Evolutionary conservation across 2,888 invertebrate genomes (phyloP).

Genomic region (Slavum lentiscoides): DNA sequence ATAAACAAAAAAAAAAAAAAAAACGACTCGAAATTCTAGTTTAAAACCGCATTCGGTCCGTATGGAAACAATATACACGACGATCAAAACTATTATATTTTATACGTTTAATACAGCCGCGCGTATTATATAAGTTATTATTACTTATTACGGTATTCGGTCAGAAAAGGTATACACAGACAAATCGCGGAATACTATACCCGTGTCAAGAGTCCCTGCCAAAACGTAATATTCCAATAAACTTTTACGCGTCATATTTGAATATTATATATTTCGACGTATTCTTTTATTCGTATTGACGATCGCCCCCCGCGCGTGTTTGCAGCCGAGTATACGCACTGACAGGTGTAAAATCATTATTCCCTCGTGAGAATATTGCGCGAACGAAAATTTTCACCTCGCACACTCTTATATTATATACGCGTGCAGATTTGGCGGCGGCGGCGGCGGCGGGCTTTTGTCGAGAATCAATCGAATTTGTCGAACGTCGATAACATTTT

Average conservation of each 20-base stretch:
- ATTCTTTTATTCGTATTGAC: conserved; percentile 26
- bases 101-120: too few species aligned
- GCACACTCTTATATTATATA: too few species aligned
- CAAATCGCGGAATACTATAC: conserved; percentile 13
- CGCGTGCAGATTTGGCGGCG: neutral
- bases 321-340: neutral
- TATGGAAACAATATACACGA: too few species aligned
- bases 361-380: conserved; percentile 18
- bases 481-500: too few species aligned
- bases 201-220: conserved; percentile 18
- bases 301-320: neutral
- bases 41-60: too few species aligned
- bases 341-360: conserved; percentile 37
- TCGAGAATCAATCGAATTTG: conserved; percentile 12
- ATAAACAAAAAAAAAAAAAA: too few species aligned
- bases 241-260: conserved; percentile 31
- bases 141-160: conserved; percentile 4
- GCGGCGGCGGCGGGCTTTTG: neutral
- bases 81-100: neutral
- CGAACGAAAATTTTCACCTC: conserved; percentile 7
- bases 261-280: conserved; percentile 36
- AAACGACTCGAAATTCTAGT: too few species aligned
- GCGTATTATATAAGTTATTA: neutral
- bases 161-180: conserved; percentile 1
- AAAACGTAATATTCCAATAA: conserved; percentile 40